phyloP scores from a whole-genome alignment of 2,888 invertebrate genomes.

The Hemistola chrysoprasaria region DNA sequence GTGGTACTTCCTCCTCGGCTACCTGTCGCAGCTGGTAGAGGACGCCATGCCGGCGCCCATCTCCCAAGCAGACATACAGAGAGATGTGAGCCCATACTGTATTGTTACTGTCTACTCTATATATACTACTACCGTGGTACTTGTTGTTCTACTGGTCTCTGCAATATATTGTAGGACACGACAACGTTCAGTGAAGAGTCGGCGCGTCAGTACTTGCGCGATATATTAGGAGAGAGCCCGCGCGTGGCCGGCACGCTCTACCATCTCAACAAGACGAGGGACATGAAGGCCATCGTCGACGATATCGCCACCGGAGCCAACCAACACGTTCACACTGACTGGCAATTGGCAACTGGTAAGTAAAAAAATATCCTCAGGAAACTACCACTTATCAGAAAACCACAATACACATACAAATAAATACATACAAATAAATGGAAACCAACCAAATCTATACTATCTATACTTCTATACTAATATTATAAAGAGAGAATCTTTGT shows the following conservation, averaged over 20 bases:
- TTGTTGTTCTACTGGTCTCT: background rate
- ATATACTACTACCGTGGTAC: too few relatives aligned
- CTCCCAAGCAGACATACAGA: slow-evolving; percentile 36
- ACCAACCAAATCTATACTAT: too few relatives aligned
- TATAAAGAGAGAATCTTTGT: too few relatives aligned
- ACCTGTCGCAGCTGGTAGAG: slow-evolving; percentile 56
- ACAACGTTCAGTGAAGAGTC: slow-evolving; percentile 58
- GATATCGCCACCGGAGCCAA: slow-evolving; percentile 40
- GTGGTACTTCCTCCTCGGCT: slow-evolving; percentile 54
- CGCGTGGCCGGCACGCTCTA: slow-evolving; percentile 59
- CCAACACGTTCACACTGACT: slow-evolving; percentile 51
- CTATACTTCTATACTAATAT: too few relatives aligned
- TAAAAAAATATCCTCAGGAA: too few relatives aligned
- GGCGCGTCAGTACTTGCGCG: slow-evolving; percentile 47
- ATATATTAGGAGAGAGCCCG: slow-evolving; percentile 54
- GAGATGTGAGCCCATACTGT: slow-evolving; percentile 61
- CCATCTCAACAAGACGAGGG: slow-evolving; percentile 56
- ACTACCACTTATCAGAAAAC: too few relatives aligned
- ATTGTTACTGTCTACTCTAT: too few relatives aligned
- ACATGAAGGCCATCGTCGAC: slow-evolving; percentile 53
- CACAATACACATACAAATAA: too few relatives aligned
- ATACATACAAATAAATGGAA: too few relatives aligned
- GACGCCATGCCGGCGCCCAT: slow-evolving; percentile 58
- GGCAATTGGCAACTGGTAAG: slow-evolving; percentile 61
- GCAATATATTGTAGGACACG: slow-evolving; percentile 43